Evolutionary conservation across 2,797 vertebrate species (phyloP), one percentile per base, ranked within the genome.

Genomic region (Lithobates pipiens): DNA sequence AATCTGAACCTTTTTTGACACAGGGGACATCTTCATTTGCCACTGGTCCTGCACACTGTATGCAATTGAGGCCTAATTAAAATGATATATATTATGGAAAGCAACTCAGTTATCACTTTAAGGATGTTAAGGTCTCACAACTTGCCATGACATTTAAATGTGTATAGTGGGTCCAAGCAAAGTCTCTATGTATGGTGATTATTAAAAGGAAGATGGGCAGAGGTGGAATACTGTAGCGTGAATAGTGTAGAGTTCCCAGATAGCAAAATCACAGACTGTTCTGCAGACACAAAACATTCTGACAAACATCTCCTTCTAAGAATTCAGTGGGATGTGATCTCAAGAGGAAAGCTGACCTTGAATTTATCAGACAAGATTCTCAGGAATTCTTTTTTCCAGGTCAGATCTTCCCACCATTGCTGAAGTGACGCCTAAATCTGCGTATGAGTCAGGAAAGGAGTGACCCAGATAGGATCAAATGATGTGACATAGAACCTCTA

Each of bases 341-440:
- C 76, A 67, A 65, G 80, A 86, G 32, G 76, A 79, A 85, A 32
- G 76, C 80, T 83, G 85, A 68, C 85, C 85, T 86, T 86, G 85
- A 42, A 77, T 44, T 86, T 86, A 86, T 83, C 80, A 83, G 69
- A 54, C 25, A 54, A 83, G 85, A 83, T 82, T 76, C 70, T 82
- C 42, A 57, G 65, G 72, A 27, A 61, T 79, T 79, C 70, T 81
- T 78, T 77, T 44, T 8, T 69, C 27, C 36, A 36, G 80, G 74
- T 83, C 70, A 83, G 42, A 86, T 42, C 57, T 82, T 82, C 85
- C 80, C 80, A 86, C 63, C 74, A 79, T n/a, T 44, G 50, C 44
- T 57, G 57, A 78, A 73, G 73, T 86, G 85, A 86, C 75, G 80
- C 80, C 70, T 69, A 78, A 36, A 36, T 82, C 54, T 82, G n/a